Evolutionary conservation across 2,113 vertebrate genomes (phyloP).

Genomic region (Oceanodroma tethys): DNA sequence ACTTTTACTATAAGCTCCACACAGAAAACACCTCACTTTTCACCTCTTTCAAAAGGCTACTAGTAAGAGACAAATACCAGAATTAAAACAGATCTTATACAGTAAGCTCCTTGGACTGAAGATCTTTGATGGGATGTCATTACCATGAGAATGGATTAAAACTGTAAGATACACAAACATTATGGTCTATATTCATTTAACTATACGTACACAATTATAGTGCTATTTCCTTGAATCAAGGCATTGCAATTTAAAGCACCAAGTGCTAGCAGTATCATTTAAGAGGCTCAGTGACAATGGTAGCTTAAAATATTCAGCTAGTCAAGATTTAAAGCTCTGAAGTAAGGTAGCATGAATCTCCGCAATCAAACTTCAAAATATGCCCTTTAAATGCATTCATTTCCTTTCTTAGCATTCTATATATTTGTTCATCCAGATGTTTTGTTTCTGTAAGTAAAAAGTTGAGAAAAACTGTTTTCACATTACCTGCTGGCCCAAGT

Average conservation of each 20-base stretch:
- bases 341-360: not conserved
- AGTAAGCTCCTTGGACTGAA: not conserved
- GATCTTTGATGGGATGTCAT: not conserved
- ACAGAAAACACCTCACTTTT: not conserved
- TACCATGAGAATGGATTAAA: not conserved
- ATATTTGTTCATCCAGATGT: not conserved
- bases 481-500: slow-evolving; percentile 94
- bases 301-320: not conserved
- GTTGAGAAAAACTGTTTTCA: not conserved
- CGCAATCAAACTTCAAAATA: not conserved
- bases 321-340: not conserved
- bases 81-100: not conserved
- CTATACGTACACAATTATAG: not conserved
- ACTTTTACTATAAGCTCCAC: not conserved
- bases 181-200: not conserved
- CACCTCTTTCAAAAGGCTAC: not conserved
- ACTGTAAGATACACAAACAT: not conserved
- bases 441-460: not conserved
- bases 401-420: not conserved
- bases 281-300: not conserved
- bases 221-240: fast-evolving
- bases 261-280: too few species aligned
- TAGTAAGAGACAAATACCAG: not conserved
- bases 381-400: not conserved
- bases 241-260: not conserved